Evolutionary conservation across 1,140 invertebrate species (phyloP).

Genomic region (Panagrolaimus sp.): DNA sequence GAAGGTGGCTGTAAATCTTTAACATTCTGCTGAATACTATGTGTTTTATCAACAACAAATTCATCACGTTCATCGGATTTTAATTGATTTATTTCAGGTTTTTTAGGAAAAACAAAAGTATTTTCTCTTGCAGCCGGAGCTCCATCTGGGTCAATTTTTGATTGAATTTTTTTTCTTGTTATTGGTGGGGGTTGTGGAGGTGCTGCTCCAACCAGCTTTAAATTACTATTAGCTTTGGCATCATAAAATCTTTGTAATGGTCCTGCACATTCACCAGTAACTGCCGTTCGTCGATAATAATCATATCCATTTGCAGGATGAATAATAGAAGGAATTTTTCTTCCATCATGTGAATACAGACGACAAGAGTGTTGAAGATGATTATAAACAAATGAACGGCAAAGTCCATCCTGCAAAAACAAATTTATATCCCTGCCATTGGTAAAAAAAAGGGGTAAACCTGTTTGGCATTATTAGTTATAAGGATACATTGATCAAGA

Average conservation of each 20-base stretch:
- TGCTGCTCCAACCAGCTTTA: neutral
- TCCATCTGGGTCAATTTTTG: neutral
- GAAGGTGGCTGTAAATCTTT: neutral
- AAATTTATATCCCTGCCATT: neutral
- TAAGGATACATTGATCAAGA: slow-evolving; percentile 30
- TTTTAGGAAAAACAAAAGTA: neutral
- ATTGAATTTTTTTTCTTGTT: neutral
- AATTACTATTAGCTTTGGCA: neutral
- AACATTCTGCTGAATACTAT: slow-evolving; percentile 1
- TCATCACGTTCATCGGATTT: too few relatives aligned
- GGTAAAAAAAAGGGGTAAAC: slow-evolving; percentile 15
- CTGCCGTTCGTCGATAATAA: slow-evolving; percentile 29
- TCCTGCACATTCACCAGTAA: slow-evolving; percentile 32
- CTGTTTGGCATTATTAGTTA: slow-evolving; percentile 29
- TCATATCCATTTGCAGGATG: slow-evolving; percentile 36
- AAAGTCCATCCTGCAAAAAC: slow-evolving; percentile 25
- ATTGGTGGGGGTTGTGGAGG: neutral
- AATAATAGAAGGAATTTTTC: slow-evolving; percentile 30
- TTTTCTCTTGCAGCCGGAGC: neutral
- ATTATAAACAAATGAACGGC: slow-evolving; percentile 33
- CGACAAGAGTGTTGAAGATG: slow-evolving; percentile 33
- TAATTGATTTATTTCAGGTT: slow-evolving; percentile 10
- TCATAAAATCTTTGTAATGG: slow-evolving; percentile 20
- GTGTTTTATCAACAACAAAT: slow-evolving; percentile 2
- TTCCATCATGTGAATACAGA: slow-evolving; percentile 33